phyloP scores from a whole-genome alignment of 2,888 invertebrate species.

The Athalia rosae region DNA sequence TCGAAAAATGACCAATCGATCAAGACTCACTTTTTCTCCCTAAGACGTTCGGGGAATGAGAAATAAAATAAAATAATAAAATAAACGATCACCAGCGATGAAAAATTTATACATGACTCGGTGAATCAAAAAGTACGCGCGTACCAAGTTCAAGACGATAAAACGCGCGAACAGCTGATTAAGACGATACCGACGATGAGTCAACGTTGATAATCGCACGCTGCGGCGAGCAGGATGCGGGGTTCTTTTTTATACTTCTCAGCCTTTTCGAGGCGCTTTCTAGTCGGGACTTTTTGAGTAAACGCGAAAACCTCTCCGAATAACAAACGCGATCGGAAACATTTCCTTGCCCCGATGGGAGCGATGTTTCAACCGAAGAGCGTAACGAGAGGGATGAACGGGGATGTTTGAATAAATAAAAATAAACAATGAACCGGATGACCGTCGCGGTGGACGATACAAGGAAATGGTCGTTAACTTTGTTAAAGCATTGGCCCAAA shows the following conservation, averaged over 20 bases:
- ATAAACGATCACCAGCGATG: too few relatives aligned
- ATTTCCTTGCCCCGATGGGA: too few relatives aligned
- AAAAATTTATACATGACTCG: too few relatives aligned
- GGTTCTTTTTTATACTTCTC: neutral
- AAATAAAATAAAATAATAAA: too few relatives aligned
- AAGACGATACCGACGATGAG: neutral
- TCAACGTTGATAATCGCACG: neutral
- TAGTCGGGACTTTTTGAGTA: too few relatives aligned
- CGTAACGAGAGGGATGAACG: neutral
- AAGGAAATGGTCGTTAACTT: slow-evolving; percentile 35
- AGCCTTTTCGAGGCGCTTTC: neutral
- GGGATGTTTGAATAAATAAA: neutral
- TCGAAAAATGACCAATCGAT: too few relatives aligned
- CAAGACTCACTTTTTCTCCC: too few relatives aligned
- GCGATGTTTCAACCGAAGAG: neutral
- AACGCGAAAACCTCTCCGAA: too few relatives aligned
- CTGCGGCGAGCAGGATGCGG: neutral
- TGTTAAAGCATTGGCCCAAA: slow-evolving; percentile 17
- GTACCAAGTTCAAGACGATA: neutral
- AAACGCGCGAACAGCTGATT: neutral
- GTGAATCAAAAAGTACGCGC: too few relatives aligned
- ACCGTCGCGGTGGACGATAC: slow-evolving; percentile 8
- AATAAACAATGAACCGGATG: neutral
- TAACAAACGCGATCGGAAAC: too few relatives aligned
- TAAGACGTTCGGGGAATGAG: too few relatives aligned